Evolutionary conservation across 2,888 invertebrate genomes (phyloP).

Genomic region (Tridacna gigas): DNA sequence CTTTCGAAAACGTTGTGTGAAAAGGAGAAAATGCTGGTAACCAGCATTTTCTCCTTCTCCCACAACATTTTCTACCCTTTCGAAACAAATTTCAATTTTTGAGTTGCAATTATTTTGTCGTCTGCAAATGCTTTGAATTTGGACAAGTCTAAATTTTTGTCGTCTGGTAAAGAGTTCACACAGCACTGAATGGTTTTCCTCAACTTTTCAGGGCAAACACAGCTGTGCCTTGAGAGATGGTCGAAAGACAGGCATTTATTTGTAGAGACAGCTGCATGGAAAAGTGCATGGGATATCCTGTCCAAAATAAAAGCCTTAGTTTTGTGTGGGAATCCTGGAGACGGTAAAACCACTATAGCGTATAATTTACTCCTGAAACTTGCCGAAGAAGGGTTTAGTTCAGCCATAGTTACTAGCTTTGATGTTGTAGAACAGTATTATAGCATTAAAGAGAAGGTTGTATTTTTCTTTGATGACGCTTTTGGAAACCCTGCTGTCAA

Average conservation of each 20-base stretch:
- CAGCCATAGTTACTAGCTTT: constrained; percentile 40
- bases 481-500: constrained; percentile 59
- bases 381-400: constrained; percentile 23
- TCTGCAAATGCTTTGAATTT: too few species aligned
- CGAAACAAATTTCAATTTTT: too few species aligned
- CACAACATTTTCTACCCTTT: too few species aligned
- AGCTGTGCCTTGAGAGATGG: constrained; percentile 38
- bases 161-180: too few species aligned
- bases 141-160: too few species aligned
- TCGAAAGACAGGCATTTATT: constrained; percentile 11
- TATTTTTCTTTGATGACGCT: constrained; percentile 60
- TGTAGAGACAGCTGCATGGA: constrained; percentile 46
- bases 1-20: too few species aligned
- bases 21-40: too few species aligned
- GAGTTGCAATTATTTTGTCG: too few species aligned
- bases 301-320: constrained; percentile 3
- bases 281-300: constrained; percentile 13
- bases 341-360: constrained; percentile 55
- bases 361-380: constrained; percentile 28
- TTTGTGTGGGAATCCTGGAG: constrained; percentile 56
- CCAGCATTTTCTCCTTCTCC: too few species aligned
- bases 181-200: too few species aligned
- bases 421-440: constrained; percentile 44
- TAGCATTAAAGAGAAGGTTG: constrained; percentile 31
- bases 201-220: constrained; percentile 48